These are phyloP conservation scores for Cerastis leucographa DNA, from an alignment of 2,888 invertebrate species.

Conservation along the genomic window DNA sequence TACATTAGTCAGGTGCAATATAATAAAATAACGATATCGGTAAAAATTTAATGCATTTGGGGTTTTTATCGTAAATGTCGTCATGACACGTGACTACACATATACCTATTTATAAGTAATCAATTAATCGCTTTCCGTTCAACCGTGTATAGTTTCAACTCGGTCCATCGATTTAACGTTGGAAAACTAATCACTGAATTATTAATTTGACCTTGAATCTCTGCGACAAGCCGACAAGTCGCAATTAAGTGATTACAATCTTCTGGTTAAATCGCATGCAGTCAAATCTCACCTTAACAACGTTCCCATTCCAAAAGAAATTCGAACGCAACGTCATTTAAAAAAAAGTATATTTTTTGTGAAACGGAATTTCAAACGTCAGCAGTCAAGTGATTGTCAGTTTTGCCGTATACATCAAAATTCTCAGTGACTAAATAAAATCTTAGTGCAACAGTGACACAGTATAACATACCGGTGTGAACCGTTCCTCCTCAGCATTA, in stretches of 20 bases:
- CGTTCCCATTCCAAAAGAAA: conserved; percentile 41
- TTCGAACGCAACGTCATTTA: conserved; percentile 36
- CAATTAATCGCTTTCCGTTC: conserved; percentile 32
- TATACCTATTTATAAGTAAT: conserved; percentile 23
- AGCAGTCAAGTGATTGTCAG: conserved; percentile 51
- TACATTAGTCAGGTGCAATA: conserved; percentile 1
- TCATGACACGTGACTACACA: conserved; percentile 18
- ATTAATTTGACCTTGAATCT: conserved; percentile 52
- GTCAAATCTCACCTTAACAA: conserved; percentile 50
- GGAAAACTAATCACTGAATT: conserved; percentile 22
- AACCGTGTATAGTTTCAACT: not conserved
- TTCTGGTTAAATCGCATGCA: conserved; percentile 30
- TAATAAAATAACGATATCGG: not conserved
- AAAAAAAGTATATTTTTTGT: conserved; percentile 24
- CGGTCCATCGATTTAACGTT: conserved; percentile 21
- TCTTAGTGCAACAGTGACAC: conserved; percentile 35
- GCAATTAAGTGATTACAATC: conserved; percentile 21
- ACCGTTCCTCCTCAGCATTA: conserved; percentile 86
- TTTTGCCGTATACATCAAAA: conserved; percentile 51
- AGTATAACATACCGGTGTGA: conserved; percentile 80
- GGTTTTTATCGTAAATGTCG: conserved; percentile 37
- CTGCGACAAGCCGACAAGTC: conserved; percentile 30
- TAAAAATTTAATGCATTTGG: conserved; percentile 14
- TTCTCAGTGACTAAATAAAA: conserved; percentile 45
- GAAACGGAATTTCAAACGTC: conserved; percentile 51